Evolutionary conservation across 2,797 vertebrate genomes (phyloP), one percentile per base, ranked within the genome.

Genomic region (Chloroceryle inda): DNA sequence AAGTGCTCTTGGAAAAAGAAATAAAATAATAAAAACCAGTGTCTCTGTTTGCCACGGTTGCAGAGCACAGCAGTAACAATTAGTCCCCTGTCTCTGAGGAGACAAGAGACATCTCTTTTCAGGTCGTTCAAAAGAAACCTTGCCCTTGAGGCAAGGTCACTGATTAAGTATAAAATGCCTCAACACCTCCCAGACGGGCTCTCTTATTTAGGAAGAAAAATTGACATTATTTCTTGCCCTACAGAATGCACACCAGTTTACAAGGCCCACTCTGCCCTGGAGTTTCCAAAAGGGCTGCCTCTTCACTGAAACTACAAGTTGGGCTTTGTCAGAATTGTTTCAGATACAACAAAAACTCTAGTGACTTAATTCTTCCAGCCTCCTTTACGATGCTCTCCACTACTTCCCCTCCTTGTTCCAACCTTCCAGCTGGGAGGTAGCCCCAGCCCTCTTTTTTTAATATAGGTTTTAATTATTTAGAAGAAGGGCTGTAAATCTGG

Each of bases 401-500:
- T 68, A 89, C 44, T 74, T 89, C 76, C 85, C 78, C 22, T 87
- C 72, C 85, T 94, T 58, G n/a, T 82, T 95, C 81, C 85, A 91
- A 33, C 64, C 90, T 55, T 95, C 85, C 94, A 92, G 89, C 55
- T 95, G 80, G 96, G 94, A 95, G 93, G 93, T 92, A 93, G 79
- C 78, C 80, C 47, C 74, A 85, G 24, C 83, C 61, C 86, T 72
- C 78, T 26, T 80, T 92, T 56, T 94, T 89, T 94, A 96, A 95
- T 95, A 87, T 71, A 86, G 73, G 63, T 74, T 96, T 96, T 96
- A 96, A 96, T 96, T 92, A 96, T 94, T 93, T 90, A 96, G 92
- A 83, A 96, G 71, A 69, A 93, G 53, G 58, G 12, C 33, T 91
- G 72, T 87, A 97, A 97, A 94, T 93, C 93, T 83, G 86, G 78